Evolutionary conservation across 2,113 vertebrate species (phyloP).

Genomic region (Petaurus breviceps): DNA sequence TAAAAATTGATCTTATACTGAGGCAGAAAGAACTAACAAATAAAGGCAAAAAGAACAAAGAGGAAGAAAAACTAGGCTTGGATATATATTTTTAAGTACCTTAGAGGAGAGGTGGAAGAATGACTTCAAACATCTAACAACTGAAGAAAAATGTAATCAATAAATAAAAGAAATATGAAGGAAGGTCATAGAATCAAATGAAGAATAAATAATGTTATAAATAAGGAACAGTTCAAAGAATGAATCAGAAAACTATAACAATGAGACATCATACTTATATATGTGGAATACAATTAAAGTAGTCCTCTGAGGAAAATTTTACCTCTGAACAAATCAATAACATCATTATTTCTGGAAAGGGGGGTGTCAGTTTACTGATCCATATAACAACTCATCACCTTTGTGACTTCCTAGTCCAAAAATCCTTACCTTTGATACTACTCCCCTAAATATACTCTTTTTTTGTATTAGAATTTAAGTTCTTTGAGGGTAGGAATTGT

Average conservation of each 20-base stretch:
- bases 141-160: not conserved
- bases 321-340: not conserved
- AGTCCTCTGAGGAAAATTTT: not conserved
- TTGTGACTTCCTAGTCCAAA: not conserved
- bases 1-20: not conserved
- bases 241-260: not conserved
- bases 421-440: not conserved
- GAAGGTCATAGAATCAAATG: not conserved
- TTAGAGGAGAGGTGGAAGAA: not conserved
- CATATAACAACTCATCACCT: not conserved
- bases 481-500: not conserved
- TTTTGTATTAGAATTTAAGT: not conserved
- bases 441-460: not conserved
- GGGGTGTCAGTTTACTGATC: not conserved
- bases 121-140: not conserved
- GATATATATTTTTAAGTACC: not conserved
- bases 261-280: not conserved
- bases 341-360: not conserved
- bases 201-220: not conserved
- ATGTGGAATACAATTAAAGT: not conserved
- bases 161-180: not conserved
- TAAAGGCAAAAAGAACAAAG: not conserved
- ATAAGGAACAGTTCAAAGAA: not conserved
- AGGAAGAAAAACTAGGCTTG: not conserved
- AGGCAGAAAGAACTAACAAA: not conserved